phyloP scores from a whole-genome alignment of 2,797 vertebrate genomes.

The Alcedo quadribrachys region DNA sequence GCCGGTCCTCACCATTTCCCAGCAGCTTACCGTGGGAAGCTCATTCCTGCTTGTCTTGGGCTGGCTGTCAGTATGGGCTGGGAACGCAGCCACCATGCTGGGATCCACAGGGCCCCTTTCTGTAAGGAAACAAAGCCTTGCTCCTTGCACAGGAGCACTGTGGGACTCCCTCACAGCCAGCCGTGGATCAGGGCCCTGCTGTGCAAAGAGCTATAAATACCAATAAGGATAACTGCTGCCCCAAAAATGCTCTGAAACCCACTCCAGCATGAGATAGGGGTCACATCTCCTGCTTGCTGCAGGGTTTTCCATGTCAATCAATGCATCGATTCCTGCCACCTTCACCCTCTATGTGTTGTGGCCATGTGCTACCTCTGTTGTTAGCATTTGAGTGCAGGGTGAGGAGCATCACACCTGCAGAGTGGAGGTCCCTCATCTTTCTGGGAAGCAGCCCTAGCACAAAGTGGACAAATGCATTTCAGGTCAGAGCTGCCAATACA shows the following conservation, averaged over 20 bases:
- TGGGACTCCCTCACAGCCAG: neutral
- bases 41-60: neutral
- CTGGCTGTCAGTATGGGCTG: neutral
- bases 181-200: neutral
- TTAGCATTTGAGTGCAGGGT: neutral
- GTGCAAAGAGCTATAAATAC: neutral
- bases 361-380: neutral
- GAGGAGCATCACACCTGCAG: accelerated
- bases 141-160: neutral
- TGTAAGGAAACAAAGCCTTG: neutral
- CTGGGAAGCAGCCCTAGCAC: neutral
- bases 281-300: neutral
- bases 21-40: neutral
- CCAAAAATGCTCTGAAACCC: neutral
- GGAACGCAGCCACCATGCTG: neutral
- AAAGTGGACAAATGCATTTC: neutral
- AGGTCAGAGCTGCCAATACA: neutral
- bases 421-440: neutral
- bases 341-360: accelerated
- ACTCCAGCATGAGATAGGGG: no score
- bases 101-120: neutral
- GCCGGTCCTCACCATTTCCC: neutral
- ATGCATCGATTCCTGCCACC: neutral
- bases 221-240: neutral
- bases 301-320: neutral